Conservation (phyloP, 2,888 invertebrate species). For the Meiosimyza platycephala region DNA sequence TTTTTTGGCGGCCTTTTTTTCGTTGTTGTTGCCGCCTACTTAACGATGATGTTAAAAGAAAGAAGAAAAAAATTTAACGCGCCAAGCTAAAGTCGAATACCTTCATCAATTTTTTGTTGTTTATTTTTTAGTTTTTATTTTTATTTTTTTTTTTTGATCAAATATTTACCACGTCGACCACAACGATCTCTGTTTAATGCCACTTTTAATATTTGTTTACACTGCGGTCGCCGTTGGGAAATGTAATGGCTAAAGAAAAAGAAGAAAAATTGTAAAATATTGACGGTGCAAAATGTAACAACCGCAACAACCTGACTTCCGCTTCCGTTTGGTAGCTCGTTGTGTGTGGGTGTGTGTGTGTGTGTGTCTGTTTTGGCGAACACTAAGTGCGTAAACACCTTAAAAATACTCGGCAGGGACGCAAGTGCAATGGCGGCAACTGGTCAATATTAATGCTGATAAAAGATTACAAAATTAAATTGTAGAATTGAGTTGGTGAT, state of each 20-base stretch:
- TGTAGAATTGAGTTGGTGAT: too few relatives aligned
- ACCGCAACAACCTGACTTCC: conserved; percentile 48
- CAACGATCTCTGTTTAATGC: conserved; percentile 51
- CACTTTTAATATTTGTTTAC: conserved; percentile 59
- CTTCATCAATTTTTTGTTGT: background rate
- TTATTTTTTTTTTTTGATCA: background rate
- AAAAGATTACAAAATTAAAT: too few relatives aligned
- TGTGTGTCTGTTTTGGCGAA: background rate
- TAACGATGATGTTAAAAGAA: conserved; percentile 13
- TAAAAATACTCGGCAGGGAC: too few relatives aligned
- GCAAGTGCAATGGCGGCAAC: too few relatives aligned
- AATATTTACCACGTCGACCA: conserved; percentile 17
- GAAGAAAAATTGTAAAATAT: background rate
- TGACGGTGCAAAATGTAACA: conserved; percentile 36
- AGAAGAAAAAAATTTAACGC: background rate
- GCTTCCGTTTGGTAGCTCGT: conserved; percentile 42
- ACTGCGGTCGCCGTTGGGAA: conserved; percentile 51
- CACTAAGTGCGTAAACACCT: too few relatives aligned
- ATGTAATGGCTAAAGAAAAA: background rate
- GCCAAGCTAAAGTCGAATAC: conserved; percentile 4
- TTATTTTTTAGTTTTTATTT: background rate
- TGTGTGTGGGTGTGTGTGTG: conserved; percentile 35
- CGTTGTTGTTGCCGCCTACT: conserved; percentile 8
- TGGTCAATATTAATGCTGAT: too few relatives aligned
- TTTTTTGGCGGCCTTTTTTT: background rate